Evolutionary conservation across 2,113 vertebrate species (phyloP).

Genomic region (Aleadryas rufinucha): DNA sequence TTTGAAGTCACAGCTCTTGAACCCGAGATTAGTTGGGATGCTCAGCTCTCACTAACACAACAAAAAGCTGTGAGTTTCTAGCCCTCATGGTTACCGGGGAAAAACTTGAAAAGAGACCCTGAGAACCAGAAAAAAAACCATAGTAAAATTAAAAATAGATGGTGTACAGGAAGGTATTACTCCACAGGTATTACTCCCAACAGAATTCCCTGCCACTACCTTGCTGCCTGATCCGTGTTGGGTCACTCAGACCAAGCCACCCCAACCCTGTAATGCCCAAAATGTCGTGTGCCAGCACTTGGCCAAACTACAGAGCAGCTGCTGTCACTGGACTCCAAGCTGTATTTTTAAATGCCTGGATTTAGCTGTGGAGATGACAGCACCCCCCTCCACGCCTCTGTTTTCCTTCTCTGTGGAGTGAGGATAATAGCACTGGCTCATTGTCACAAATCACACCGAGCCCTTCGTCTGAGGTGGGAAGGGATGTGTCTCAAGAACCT

Average conservation of each 20-base stretch:
- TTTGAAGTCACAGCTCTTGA: background rate
- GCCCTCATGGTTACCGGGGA: background rate
- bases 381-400: background rate
- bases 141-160: constrained; percentile 14
- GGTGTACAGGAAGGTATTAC: background rate
- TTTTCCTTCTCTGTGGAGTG: background rate
- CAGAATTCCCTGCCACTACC: background rate
- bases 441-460: background rate
- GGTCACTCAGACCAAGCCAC: background rate
- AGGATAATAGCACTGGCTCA: background rate
- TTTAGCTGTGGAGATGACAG: background rate
- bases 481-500: background rate
- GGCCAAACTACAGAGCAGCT: background rate
- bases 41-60: background rate
- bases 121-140: background rate
- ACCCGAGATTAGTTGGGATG: background rate
- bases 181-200: background rate
- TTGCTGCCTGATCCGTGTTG: background rate
- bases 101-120: background rate
- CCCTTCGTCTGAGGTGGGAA: background rate
- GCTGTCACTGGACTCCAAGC: background rate
- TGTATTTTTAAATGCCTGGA: background rate
- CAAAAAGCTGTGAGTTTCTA: background rate
- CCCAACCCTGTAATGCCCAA: background rate
- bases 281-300: accelerated